These are phyloP conservation scores for Malachius bipustulatus DNA, from an alignment of 2,888 invertebrate species.

Conservation along the genomic window DNA sequence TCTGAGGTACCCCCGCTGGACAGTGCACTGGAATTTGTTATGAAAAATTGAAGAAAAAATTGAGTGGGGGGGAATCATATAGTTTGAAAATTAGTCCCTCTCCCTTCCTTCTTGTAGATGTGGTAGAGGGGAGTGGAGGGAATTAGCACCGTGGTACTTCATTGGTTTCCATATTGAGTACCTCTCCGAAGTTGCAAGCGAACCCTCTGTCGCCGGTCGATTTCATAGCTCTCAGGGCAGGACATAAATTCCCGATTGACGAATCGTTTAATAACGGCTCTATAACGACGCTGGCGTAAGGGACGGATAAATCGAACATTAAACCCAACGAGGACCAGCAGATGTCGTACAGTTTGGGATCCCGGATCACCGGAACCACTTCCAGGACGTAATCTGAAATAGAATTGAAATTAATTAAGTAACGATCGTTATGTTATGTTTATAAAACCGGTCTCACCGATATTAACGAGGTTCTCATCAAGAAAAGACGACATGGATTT, in stretches of 20 bases:
- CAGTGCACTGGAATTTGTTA: slow-evolving; percentile 67
- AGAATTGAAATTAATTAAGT: too few species aligned
- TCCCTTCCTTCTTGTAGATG: too few species aligned
- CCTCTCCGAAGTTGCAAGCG: slow-evolving; percentile 87
- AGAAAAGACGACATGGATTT: slow-evolving; percentile 66
- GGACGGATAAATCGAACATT: slow-evolving; percentile 88
- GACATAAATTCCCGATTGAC: slow-evolving; percentile 85
- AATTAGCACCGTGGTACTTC: slow-evolving; percentile 87
- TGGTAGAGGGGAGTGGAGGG: too few species aligned
- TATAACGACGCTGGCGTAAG: slow-evolving; percentile 81
- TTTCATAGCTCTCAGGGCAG: slow-evolving; percentile 74
- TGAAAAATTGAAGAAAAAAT: too few species aligned
- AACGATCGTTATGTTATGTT: too few species aligned
- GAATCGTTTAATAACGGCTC: slow-evolving; percentile 81
- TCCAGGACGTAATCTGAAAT: slow-evolving; percentile 83
- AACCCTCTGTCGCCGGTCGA: slow-evolving; percentile 81
- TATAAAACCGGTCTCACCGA: too few species aligned
- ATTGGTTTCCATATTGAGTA: slow-evolving; percentile 83
- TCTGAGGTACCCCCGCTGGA: slow-evolving; percentile 93
- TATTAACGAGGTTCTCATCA: slow-evolving; percentile 79
- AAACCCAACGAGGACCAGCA: slow-evolving; percentile 88
- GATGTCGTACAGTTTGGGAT: slow-evolving; percentile 86
- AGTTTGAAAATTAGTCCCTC: too few species aligned
- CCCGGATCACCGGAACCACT: slow-evolving; percentile 75
- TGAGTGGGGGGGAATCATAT: too few species aligned